phyloP scores from a whole-genome alignment of 2,113 vertebrate genomes.

The Cnemophilus loriae region DNA sequence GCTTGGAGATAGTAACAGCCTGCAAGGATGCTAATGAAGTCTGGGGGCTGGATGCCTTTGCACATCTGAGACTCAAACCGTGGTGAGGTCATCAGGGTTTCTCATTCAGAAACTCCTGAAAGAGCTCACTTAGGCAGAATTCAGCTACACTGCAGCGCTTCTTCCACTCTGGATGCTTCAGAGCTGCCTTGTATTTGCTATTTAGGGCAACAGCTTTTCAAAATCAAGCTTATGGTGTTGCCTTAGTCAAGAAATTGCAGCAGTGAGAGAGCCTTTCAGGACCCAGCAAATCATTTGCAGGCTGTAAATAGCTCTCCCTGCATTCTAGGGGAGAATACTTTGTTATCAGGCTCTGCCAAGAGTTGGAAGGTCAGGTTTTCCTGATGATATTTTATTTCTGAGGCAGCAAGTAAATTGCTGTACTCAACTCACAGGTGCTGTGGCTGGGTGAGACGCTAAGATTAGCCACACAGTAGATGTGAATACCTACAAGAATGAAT shows the following conservation, averaged over 20 bases:
- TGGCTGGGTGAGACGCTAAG: background rate
- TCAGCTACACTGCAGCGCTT: background rate
- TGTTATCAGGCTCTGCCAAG: background rate
- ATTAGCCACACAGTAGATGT: background rate
- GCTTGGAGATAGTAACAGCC: conserved; percentile 46
- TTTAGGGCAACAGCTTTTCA: conserved; percentile 31
- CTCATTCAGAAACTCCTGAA: background rate
- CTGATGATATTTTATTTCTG: background rate
- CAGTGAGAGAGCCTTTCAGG: background rate
- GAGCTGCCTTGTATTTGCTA: background rate
- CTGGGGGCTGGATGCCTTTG: conserved; percentile 44
- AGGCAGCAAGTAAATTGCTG: background rate
- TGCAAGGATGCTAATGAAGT: conserved; percentile 24
- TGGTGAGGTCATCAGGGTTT: conserved; percentile 12
- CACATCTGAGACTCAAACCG: background rate
- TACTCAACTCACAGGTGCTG: background rate
- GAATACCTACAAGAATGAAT: background rate
- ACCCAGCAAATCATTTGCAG: background rate
- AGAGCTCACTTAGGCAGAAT: background rate
- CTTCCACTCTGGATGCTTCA: background rate
- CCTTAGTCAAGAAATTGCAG: conserved; percentile 14
- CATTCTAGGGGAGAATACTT: conserved; percentile 3
- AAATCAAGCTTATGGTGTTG: background rate
- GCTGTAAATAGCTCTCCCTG: background rate
- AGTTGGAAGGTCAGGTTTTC: background rate